Conservation (phyloP, 2,113 vertebrate species). For the Fulica atra region DNA sequence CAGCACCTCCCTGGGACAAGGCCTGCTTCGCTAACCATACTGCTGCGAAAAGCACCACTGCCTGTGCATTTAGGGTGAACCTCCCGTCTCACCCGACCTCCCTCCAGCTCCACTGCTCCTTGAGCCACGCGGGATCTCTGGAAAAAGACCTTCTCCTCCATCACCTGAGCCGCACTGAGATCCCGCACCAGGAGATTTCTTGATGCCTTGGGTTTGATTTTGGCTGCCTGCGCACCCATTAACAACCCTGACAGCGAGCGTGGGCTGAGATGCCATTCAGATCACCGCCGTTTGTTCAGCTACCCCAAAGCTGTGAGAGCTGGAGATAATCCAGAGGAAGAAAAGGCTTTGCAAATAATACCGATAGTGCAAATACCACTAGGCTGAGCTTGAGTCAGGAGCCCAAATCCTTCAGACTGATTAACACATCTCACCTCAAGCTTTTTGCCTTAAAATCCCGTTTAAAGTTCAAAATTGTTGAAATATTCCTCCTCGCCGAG, state of each 20-base stretch:
- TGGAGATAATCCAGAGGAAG: background rate
- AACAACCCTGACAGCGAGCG: fast-evolving
- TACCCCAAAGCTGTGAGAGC: background rate
- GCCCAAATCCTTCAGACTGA: background rate
- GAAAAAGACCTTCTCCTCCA: background rate
- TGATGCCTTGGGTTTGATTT: background rate
- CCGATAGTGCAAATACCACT: background rate
- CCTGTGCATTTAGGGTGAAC: fast-evolving
- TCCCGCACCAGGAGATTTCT: background rate
- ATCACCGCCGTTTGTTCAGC: background rate
- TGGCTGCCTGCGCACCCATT: background rate
- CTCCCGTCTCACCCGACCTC: background rate
- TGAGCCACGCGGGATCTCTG: background rate
- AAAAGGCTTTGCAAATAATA: background rate
- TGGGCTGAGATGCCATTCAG: background rate
- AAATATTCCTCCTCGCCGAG: background rate
- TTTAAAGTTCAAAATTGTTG: background rate
- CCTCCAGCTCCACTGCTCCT: background rate
- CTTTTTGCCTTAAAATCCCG: background rate
- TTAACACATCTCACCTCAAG: background rate
- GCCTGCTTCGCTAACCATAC: background rate
- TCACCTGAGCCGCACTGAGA: background rate
- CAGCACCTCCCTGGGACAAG: background rate
- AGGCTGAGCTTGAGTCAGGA: background rate
- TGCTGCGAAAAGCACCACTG: background rate